These are phyloP conservation scores for Patella caerulea DNA, from an alignment of 2,888 invertebrate genomes.

Conservation along the genomic window DNA sequence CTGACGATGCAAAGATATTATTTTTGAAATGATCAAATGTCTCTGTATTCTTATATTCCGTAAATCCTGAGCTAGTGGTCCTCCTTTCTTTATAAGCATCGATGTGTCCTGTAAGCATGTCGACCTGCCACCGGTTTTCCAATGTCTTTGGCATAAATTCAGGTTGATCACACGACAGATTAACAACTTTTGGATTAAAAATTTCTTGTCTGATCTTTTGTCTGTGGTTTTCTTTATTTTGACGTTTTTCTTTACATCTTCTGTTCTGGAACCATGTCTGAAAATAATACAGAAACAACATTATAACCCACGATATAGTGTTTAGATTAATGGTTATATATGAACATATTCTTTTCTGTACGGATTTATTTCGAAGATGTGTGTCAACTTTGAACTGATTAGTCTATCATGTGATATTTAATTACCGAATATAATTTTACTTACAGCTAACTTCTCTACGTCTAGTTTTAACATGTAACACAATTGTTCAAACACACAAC, in stretches of 20 bases:
- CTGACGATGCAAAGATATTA: too few relatives aligned
- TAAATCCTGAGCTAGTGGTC: too few relatives aligned
- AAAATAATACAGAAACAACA: not conserved
- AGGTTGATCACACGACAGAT: too few relatives aligned
- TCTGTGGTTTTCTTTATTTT: not conserved
- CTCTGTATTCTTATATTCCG: too few relatives aligned
- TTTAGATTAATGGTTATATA: not conserved
- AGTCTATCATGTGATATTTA: not conserved
- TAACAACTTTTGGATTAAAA: not conserved
- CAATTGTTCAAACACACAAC: not conserved
- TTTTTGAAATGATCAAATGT: too few relatives aligned
- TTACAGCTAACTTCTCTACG: not conserved
- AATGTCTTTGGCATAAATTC: too few relatives aligned
- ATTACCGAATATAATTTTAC: not conserved
- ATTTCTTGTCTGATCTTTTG: not conserved
- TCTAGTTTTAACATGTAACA: not conserved
- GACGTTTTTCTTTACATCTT: slow-evolving; percentile 12
- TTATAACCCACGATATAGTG: not conserved
- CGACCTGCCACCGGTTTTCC: too few relatives aligned
- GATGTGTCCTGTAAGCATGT: too few relatives aligned
- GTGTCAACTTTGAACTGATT: too few relatives aligned
- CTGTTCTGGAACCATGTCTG: slow-evolving; percentile 1
- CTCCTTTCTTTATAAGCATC: too few relatives aligned
- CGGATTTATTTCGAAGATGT: too few relatives aligned
- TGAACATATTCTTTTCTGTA: not conserved